These are phyloP conservation scores for Schizothorax lantsangensis DNA, from an alignment of 2,797 vertebrate species.

Conservation along the genomic window DNA sequence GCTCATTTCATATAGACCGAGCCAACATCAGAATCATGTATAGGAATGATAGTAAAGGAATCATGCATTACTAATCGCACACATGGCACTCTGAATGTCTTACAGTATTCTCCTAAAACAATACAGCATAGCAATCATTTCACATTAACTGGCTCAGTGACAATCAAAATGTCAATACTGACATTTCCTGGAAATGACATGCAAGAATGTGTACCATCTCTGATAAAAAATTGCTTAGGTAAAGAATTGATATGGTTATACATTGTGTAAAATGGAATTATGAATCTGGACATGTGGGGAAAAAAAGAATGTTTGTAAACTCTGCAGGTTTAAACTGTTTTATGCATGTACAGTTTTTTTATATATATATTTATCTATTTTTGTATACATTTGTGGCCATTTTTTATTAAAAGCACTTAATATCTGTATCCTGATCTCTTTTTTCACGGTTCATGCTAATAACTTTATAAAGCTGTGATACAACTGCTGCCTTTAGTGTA, in stretches of 20 bases:
- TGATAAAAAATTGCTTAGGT: neutral
- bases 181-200: conserved; percentile 24
- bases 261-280: conserved; percentile 28
- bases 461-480: neutral
- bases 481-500: neutral
- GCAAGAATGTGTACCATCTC: conserved; percentile 25
- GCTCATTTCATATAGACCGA: neutral
- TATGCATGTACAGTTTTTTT: conserved; percentile 58
- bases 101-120: neutral
- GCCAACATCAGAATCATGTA: conserved; percentile 9
- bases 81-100: conserved; percentile 17
- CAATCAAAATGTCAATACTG: conserved; percentile 34
- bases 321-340: conserved; percentile 33
- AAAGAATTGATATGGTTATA: conserved; percentile 16
- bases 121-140: conserved; percentile 8
- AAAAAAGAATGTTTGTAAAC: conserved; percentile 10
- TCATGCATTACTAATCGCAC: neutral
- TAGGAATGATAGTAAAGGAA: conserved; percentile 1
- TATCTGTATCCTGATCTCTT: conserved; percentile 10
- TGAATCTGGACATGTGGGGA: neutral
- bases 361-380: conserved; percentile 58
- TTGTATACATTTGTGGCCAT: conserved; percentile 56
- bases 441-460: neutral
- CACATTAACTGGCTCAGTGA: conserved; percentile 27
- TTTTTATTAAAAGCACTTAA: conserved; percentile 59